These are phyloP conservation scores for Agapostemon virescens DNA, from an alignment of 2,888 invertebrate genomes.

Conservation along the genomic window DNA sequence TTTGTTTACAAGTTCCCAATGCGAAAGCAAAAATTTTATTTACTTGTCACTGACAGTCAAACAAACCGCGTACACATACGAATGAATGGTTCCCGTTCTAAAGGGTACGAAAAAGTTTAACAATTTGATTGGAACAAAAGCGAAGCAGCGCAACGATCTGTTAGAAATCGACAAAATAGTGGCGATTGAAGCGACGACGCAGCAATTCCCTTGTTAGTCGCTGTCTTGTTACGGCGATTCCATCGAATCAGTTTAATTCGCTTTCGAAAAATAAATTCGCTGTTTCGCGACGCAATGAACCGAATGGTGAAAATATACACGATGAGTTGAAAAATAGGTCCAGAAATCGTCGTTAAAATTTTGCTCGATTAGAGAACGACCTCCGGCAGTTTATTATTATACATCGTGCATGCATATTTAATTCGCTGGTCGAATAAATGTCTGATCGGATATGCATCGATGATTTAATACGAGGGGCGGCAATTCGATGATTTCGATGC, in stretches of 20 bases:
- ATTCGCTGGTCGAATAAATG: slow-evolving; percentile 29
- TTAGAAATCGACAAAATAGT: slow-evolving; percentile 16
- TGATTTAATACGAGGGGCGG: slow-evolving; percentile 14
- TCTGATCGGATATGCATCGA: slow-evolving; percentile 34
- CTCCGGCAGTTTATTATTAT: slow-evolving; percentile 4
- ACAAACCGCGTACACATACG: background rate
- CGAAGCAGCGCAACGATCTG: background rate
- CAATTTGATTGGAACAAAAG: slow-evolving; percentile 5
- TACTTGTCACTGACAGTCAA: background rate
- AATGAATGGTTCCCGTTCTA: background rate
- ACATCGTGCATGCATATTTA: slow-evolving; percentile 20
- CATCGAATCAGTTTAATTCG: slow-evolving; percentile 11
- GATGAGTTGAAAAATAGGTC: too few relatives aligned
- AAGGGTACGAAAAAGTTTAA: slow-evolving; percentile 8
- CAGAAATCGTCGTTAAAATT: slow-evolving; percentile 19
- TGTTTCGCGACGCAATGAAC: background rate
- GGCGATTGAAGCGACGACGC: background rate
- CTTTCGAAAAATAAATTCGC: slow-evolving; percentile 28
- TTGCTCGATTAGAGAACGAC: background rate
- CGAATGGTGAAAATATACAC: too few relatives aligned
- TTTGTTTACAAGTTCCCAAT: background rate
- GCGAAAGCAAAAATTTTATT: background rate
- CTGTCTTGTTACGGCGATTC: background rate
- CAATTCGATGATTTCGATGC: background rate
- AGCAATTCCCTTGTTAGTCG: background rate